Evolutionary conservation across 2,797 vertebrate species (phyloP).

Genomic region (Artibeus lituratus): DNA sequence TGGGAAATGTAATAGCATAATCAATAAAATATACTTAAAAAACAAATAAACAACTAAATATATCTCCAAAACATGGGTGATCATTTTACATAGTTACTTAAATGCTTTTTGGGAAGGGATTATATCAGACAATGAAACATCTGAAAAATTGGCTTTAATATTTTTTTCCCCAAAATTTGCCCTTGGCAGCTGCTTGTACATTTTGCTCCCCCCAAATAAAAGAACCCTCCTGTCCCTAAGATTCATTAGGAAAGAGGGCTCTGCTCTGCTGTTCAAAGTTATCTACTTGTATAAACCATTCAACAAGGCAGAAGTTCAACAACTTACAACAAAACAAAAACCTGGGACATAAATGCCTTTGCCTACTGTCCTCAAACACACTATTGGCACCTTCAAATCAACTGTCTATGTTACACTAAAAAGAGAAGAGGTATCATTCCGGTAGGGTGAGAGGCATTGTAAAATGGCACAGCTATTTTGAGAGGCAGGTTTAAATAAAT

Average conservation of each 20-base stretch:
- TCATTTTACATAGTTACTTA: not conserved
- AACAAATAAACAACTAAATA: not conserved
- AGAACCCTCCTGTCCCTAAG: not conserved
- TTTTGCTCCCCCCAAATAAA: not conserved
- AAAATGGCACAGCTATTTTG: not conserved
- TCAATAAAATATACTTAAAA: too few relatives aligned
- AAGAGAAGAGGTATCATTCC: not conserved
- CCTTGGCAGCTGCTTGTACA: not conserved
- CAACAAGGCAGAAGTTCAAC: not conserved
- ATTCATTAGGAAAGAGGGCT: not conserved
- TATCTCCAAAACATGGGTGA: not conserved
- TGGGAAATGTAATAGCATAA: too few relatives aligned
- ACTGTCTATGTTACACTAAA: not conserved
- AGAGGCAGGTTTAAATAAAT: not conserved
- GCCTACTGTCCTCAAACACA: not conserved
- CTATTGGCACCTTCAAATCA: not conserved
- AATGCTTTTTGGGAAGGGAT: not conserved
- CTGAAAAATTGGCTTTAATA: not conserved
- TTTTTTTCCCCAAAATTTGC: not conserved
- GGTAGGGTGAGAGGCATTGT: not conserved
- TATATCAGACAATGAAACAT: not conserved
- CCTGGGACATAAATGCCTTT: not conserved
- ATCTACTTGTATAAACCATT: not conserved
- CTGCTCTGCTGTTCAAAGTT: not conserved
- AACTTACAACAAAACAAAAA: not conserved